Evolutionary conservation across 2,888 invertebrate species (phyloP), one percentile per base, ranked within the genome.

Genomic region (Trissolcus japonicus): DNA sequence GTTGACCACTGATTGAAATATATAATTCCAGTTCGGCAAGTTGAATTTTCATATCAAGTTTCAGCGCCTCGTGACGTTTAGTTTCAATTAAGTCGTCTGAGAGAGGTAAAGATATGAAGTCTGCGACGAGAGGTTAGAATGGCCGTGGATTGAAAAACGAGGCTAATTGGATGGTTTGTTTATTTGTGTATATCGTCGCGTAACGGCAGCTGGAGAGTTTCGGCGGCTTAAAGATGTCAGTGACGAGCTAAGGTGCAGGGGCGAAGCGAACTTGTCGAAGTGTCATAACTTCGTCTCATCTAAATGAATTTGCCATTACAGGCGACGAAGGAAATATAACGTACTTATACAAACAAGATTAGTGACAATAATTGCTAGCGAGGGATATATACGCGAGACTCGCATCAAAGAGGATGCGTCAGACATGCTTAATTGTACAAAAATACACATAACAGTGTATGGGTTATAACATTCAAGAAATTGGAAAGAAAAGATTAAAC

Each of bases 291-390:
- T 78, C 74, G 78, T 75, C 78, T 74, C 74, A 65, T 66, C 74
- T 75, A 78, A 78, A 78, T 71, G 78, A 78, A 74, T 78, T 78
- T 71, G 74, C 77, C 73, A 77, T 77, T 77, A 77, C 68, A 65
- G 63, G 73, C 73, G 73, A 65, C 74, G 78, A 78, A 61, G 69
- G 74, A 78, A 78, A 78, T 78, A 74, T 78, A 78, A 74, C 78
- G 62, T 69, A 69, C 78, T 78, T 74, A 71, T 74, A 66, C 74
- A 78, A 78, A 78, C 66, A 74, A 74, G 78, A 78, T 78, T 78
- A 78, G 69, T 66, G 78, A 74, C 74, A 74, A 78, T 78, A 74
- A 78, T 78, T 78, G 59, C 74, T 56, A 65, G 74, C 56, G 69
- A 66, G 74, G 62, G 69, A 78, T 71, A 46, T 46, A 46, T 16